Base-by-base conservation (phyloP, 2,113 vertebrate species). In the Phrynosoma blainvillii region DNA sequence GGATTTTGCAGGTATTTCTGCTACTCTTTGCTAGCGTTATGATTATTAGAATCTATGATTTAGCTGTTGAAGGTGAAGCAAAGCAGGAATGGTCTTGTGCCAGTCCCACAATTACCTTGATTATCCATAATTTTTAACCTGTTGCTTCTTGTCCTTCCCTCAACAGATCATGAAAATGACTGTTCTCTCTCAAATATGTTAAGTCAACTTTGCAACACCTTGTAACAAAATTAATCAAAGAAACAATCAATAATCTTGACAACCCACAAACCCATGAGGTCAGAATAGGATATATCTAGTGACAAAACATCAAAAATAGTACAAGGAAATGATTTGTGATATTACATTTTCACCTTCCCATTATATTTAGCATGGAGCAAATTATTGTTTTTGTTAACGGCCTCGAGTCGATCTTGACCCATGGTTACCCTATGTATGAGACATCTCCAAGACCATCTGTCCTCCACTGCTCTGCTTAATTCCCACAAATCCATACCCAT, bases 271-370 rank as follows among this genome's bases (percentile, higher is more conserved):
- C 23, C 21, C 18, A 3, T 68, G 27, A 65, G 30, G 36, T 76
- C 56, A 81, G 56, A 75, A 76, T 82, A 16, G 9, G 2, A 66
- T 88, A 66, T 77, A 73, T 20, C 13, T 20, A 36, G 4, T 16
- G 65, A 86, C 32, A 68, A 89, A 84, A 77, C 62, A 32, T 62
- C 42, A 62, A 89, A 88, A 83, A 1, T 88, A 74, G 84, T 82
- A 76, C 0, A 56, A 87, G 52, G 8, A 4, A 77, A 71, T 23
- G 27, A 78, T 0, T 14, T 85, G 40, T 47, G 25, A 84, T 90
- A 84, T 79, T 88, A 3, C 68, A 2, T 65, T 82, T 86, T 90
- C 78, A 36, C 83, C 62, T 92, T 79, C 59, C 1, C 65, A 18
- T 1, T 78, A 8, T 62, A 71, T 86, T 40, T 89, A 52, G 89